phyloP scores from a whole-genome alignment of 1,140 invertebrate species.

The Pseudomyrmex dendroicus region DNA sequence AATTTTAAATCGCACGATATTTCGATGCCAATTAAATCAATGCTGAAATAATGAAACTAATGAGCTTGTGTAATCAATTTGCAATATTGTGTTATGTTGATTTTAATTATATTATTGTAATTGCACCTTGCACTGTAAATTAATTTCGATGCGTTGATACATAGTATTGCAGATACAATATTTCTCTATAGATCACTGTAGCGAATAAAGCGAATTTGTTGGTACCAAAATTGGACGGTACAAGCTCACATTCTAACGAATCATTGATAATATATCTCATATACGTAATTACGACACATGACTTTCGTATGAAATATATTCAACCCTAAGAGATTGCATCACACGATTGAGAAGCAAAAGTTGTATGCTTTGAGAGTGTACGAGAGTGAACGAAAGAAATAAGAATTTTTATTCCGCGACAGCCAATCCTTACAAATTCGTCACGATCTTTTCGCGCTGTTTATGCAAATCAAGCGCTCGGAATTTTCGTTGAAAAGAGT shows the following conservation, averaged over 20 bases:
- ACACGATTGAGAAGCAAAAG: background rate
- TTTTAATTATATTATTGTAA: constrained; percentile 49
- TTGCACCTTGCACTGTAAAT: constrained; percentile 15
- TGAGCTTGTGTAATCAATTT: constrained; percentile 8
- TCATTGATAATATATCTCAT: background rate
- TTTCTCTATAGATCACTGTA: constrained; percentile 3
- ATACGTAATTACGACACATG: too few relatives aligned
- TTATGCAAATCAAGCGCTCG: background rate
- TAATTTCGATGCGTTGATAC: constrained; percentile 1
- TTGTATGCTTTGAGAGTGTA: background rate
- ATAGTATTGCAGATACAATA: background rate
- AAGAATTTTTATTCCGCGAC: too few relatives aligned
- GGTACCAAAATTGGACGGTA: constrained; percentile 1
- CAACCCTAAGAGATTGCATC: background rate
- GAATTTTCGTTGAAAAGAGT: constrained; percentile 2
- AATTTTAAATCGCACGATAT: background rate
- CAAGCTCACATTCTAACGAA: background rate
- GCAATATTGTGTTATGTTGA: constrained; percentile 9
- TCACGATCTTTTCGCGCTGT: background rate
- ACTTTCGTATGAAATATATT: too few relatives aligned
- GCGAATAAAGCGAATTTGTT: constrained; percentile 12
- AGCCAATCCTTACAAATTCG: too few relatives aligned
- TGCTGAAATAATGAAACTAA: constrained; percentile 6
- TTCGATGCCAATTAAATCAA: background rate
- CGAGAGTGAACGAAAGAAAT: too few relatives aligned